Base-by-base conservation (phyloP, 1,140 invertebrate genomes). In the Aphis gossypii region DNA sequence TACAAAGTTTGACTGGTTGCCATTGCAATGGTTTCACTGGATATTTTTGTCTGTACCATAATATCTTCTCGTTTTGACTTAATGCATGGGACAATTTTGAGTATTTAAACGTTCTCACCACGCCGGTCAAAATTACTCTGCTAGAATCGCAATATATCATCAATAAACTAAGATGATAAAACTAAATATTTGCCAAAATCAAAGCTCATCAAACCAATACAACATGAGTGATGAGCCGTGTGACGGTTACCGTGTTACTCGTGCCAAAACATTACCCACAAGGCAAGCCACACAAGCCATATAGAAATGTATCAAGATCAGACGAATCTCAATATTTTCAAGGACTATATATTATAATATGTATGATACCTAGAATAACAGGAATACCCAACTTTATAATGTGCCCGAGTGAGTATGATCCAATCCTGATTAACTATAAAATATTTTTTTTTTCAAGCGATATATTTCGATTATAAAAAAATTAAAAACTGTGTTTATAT, bases 61-160 rank as follows among this genome's bases (percentile, higher is more conserved):
- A 41, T 41, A 41, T 76, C n/a, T 68, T 76, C 60, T 68, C 60
- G 3, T 14, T 11, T 51, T 20, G 48, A 14, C 11, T 51, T 51
- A 51, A 0, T 18, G 14, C 14, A 14, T 1, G 11, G 60, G 30
- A 68, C 25, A 25, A 9, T 23, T 25, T 21, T 7, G 54, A 56
- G 54, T 23, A 8, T 60, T 68, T 14, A 68, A n/a, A 68, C 60
- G 30, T n/a, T 30, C 30, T n/a, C n/a, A 76, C 30, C 14, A n/a
- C 14, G 60, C 0, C 0, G 60, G 30, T n/a, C 9, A n/a, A 4
- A 18, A 35, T n/a, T 18, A 14, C 6, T 5, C n/a, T 11, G 14
- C 11, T n/a, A 76, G 11, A 11, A 5, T 7, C 30, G 4, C 0
- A 0, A 4, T 14, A 14, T 14, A 30, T 14, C 18, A n/a, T 0